A percentile compares a stretch with the other conserved stretches of the same genome.
Evolutionary conservation across 2,113 vertebrate genomes (phyloP).

Genomic region (Rhinolophus ferrumequinum): DNA sequence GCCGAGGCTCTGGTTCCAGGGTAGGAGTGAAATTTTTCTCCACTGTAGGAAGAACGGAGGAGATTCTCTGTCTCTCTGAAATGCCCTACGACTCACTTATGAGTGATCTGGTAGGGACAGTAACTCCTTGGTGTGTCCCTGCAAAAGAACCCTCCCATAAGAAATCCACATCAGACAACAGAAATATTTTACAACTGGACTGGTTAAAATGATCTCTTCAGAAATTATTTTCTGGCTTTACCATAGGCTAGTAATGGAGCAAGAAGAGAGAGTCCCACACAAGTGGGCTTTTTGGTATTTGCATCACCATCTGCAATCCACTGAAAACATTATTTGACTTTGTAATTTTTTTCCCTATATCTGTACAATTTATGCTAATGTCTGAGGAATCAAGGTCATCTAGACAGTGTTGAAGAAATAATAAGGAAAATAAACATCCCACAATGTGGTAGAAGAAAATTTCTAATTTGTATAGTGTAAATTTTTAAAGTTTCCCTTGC

Average conservation of each 20-base stretch:
- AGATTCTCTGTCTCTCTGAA: neutral
- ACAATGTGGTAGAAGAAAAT: neutral
- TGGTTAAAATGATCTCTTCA: neutral
- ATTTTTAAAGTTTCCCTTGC: slow-evolving; percentile 20
- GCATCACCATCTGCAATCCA: neutral
- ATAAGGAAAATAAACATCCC: slow-evolving; percentile 34
- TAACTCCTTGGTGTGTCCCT: neutral
- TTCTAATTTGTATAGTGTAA: slow-evolving; percentile 3
- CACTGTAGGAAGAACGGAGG: neutral
- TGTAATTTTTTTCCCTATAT: neutral
- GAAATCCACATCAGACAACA: neutral
- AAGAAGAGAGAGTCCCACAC: neutral
- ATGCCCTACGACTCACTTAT: neutral
- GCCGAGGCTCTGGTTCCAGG: neutral
- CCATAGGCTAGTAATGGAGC: neutral
- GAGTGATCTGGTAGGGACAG: neutral
- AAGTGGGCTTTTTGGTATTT: neutral
- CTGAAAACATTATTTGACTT: neutral
- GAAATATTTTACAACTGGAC: neutral
- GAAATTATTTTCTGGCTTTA: neutral
- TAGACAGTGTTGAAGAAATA: neutral
- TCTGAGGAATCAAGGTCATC: neutral
- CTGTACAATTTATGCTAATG: neutral
- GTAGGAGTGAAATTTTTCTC: neutral
- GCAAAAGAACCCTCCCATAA: neutral